Evolutionary conservation across 2,113 vertebrate genomes (phyloP).

Genomic region (Entelurus aequoreus): DNA sequence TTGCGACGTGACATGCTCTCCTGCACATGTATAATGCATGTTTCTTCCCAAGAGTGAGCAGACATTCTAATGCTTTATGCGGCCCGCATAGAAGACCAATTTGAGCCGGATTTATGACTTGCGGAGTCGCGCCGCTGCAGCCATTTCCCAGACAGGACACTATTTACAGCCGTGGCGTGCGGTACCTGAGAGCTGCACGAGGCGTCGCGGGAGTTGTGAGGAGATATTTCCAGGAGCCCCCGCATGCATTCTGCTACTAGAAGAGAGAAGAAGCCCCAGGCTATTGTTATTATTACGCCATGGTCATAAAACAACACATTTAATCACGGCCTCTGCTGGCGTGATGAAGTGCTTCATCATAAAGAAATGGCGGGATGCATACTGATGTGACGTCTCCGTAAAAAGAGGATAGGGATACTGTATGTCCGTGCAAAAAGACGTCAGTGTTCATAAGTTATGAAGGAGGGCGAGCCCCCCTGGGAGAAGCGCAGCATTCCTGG

Average conservation of each 20-base stretch:
- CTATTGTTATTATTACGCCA: slow-evolving; percentile 58
- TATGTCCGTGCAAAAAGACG: slow-evolving; percentile 18
- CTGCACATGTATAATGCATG: slow-evolving; percentile 62
- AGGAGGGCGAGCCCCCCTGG: slow-evolving; percentile 17
- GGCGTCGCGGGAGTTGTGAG: slow-evolving; percentile 44
- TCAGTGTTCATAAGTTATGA: slow-evolving; percentile 42
- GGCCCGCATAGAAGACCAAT: slow-evolving; percentile 56
- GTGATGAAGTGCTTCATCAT: slow-evolving; percentile 55
- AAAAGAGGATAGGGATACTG: slow-evolving; percentile 29
- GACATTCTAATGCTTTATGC: slow-evolving; percentile 59
- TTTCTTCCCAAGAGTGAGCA: slow-evolving; percentile 30
- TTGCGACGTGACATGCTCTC: slow-evolving; percentile 43
- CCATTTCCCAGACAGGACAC: slow-evolving; percentile 56
- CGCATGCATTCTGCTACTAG: slow-evolving; percentile 25
- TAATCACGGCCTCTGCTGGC: slow-evolving; percentile 55
- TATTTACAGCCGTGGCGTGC: slow-evolving; percentile 50
- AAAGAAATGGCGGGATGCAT: slow-evolving; percentile 28
- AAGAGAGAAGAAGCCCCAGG: slow-evolving; percentile 28
- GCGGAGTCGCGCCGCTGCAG: slow-evolving; percentile 53
- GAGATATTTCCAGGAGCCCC: slow-evolving; percentile 43
- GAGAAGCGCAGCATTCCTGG: slow-evolving; percentile 15
- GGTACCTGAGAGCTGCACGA: slow-evolving; percentile 31
- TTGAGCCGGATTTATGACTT: slow-evolving; percentile 67
- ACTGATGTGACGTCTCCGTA: slow-evolving; percentile 50
- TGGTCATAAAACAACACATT: slow-evolving; percentile 64